Evolutionary conservation across 2,797 vertebrate genomes (phyloP).

Genomic region (Buphagus erythrorhynchus): DNA sequence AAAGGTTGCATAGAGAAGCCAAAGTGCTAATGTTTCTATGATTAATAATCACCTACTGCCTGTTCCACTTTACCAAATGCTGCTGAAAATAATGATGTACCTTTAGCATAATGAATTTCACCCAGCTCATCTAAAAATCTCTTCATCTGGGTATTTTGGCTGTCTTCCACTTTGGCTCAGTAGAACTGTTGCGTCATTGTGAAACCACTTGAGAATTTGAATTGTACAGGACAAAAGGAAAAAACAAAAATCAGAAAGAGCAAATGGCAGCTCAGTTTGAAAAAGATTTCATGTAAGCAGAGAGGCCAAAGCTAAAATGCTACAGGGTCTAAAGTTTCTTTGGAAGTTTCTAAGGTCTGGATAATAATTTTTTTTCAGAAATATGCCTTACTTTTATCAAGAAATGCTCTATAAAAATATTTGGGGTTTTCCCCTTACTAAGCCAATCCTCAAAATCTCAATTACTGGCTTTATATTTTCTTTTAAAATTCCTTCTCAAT

Average conservation of each 20-base stretch:
- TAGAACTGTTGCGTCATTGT: not conserved
- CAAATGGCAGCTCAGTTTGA: constrained; percentile 6
- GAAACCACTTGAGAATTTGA: constrained; percentile 11
- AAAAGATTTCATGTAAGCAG: not conserved
- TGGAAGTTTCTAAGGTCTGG: not conserved
- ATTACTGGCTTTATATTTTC: not conserved
- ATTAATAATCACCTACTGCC: constrained; percentile 39
- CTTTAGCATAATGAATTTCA: constrained; percentile 6
- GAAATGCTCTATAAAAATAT: not conserved
- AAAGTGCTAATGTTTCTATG: not conserved
- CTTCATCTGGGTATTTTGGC: constrained; percentile 37
- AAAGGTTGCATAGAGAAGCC: not conserved
- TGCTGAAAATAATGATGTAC: constrained; percentile 12
- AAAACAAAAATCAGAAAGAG: not conserved
- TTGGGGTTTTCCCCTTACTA: not conserved
- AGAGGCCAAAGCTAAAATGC: not conserved
- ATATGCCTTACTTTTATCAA: not conserved
- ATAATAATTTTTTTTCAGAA: not conserved
- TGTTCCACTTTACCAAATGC: not conserved
- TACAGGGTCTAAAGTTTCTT: not conserved
- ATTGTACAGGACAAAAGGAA: not conserved
- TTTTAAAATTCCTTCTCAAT: not conserved
- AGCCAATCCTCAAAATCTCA: not conserved
- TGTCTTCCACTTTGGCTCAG: not conserved
- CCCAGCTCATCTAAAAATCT: constrained; percentile 37